Evolutionary conservation across 2,113 vertebrate species (phyloP), one percentile per base, ranked within the genome.

Genomic region (Phrynocephalus versicolor): DNA sequence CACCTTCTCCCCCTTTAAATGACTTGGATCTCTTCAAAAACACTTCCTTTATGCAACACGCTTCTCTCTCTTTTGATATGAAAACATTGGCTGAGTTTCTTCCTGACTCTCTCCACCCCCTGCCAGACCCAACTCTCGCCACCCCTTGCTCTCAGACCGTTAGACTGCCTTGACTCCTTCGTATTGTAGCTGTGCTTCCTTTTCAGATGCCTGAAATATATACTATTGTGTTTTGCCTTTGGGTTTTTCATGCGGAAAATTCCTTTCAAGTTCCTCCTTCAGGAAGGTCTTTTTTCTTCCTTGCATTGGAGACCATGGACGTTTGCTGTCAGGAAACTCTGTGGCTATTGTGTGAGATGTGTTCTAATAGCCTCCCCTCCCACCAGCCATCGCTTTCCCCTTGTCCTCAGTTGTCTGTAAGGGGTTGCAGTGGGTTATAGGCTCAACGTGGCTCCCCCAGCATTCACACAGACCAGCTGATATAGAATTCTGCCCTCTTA

Each of bases 161-260:
- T 91, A 3, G 90, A 93, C 92, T 94, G 92, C 91, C 94, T 92
- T 94, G 93, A 94, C 94, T 96, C 93, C 92, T 96, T 89, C 93
- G 92, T 94, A 94, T 93, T 94, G 93, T 91, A 87, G 88, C 90
- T 73, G 71, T 89, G 91, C 72, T 94, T 70, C 85, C 88, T 96
- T 94, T 96, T 96, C 94, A 95, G 94, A 92, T 89, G 93, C 94
- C 93, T 95, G 95, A 96, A 96, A 97, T 94, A 94, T 88, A 95
- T 87, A 94, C 95, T 76, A 96, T 96, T 96, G 95, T 96, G 92
- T 85, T 96, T 92, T 5, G 86, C 95, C 95, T 97, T 96, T 94
- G 89, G 92, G 95, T 93, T 89, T 93, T 95, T 96, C n/a, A 92
- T 95, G 91, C 90, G 88, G 89, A 93, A 33, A 92, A 94, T 96